Conservation (phyloP, 2,888 invertebrate genomes). For the Itoplectis maculator region DNA sequence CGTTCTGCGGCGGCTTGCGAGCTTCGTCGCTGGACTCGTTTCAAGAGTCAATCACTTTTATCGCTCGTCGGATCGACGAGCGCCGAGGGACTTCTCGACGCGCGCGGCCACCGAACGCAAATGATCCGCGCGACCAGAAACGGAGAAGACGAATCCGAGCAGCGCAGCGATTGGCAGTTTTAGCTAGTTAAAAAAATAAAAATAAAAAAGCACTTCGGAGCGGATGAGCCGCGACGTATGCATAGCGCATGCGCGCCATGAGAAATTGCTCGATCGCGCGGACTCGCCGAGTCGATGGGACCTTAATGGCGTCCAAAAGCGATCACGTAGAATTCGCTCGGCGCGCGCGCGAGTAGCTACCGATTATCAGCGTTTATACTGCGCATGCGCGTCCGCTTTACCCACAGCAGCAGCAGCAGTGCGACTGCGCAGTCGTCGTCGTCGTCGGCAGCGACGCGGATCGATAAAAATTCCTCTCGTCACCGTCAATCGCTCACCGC, state of each 20-base stretch:
- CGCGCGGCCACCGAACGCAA: conserved; percentile 67
- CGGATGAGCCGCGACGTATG: conserved; percentile 25
- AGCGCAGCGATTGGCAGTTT: neutral
- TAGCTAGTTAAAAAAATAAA: too few relatives aligned
- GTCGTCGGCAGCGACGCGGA: conserved; percentile 35
- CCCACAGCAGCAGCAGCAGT: neutral
- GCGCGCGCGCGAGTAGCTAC: conserved; percentile 34
- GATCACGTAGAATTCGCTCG: conserved; percentile 64
- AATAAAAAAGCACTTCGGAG: conserved; percentile 15
- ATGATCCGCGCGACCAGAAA: conserved; percentile 62
- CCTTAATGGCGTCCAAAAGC: conserved; percentile 69
- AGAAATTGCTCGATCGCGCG: conserved; percentile 69
- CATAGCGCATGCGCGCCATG: conserved; percentile 45
- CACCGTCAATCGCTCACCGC: conserved; percentile 60
- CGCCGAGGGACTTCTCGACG: conserved; percentile 61
- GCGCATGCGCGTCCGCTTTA: conserved; percentile 49
- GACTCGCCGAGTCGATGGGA: conserved; percentile 50
- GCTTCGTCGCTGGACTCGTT: conserved; percentile 74
- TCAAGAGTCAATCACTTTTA: conserved; percentile 81
- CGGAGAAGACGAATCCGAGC: neutral
- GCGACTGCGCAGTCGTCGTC: neutral
- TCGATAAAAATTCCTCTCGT: conserved; percentile 55
- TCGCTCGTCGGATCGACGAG: conserved; percentile 74
- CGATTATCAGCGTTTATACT: conserved; percentile 66
- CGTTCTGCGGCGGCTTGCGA: too few relatives aligned